Evolutionary conservation across 2,797 vertebrate species (phyloP).

Genomic region (Muraenolepis orangiensis): DNA sequence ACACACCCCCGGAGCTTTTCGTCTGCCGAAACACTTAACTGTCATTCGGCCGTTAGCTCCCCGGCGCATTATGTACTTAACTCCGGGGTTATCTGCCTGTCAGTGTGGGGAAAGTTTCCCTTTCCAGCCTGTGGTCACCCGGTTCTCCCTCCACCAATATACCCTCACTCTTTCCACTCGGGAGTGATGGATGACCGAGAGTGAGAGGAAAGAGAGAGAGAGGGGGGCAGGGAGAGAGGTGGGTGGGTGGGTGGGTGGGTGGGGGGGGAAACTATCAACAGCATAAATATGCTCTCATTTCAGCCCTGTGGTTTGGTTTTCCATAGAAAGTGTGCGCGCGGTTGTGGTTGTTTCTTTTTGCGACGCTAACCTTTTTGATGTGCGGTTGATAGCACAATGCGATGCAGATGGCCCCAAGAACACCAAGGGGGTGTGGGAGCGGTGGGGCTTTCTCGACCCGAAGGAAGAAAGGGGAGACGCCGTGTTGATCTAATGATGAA

Average conservation of each 20-base stretch:
- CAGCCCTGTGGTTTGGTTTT: constrained; percentile 57
- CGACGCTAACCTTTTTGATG: background rate
- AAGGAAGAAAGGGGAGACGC: constrained; percentile 5
- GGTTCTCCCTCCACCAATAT: constrained; percentile 39
- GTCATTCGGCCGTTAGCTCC: background rate
- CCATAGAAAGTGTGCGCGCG: constrained; percentile 47
- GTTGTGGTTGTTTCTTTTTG: constrained; percentile 48
- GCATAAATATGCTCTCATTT: constrained; percentile 70
- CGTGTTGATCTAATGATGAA: background rate
- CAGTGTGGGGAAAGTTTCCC: constrained; percentile 25
- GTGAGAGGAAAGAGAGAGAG: too few species aligned
- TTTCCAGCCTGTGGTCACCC: constrained; percentile 32
- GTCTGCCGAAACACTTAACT: too few species aligned
- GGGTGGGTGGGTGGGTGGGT: too few species aligned
- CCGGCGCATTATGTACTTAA: background rate
- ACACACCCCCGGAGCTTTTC: background rate
- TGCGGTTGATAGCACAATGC: background rate
- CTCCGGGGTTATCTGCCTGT: constrained; percentile 23
- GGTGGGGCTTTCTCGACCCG: background rate
- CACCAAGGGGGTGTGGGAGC: background rate
- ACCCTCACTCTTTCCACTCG: constrained; percentile 65
- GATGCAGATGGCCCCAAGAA: constrained; percentile 3
- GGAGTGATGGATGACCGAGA: constrained; percentile 62
- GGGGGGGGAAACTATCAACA: constrained; percentile 63
- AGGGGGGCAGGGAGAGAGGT: too few species aligned